Evolutionary conservation across 2,797 vertebrate species (phyloP).

Genomic region (Notoglanidium macrostoma): DNA sequence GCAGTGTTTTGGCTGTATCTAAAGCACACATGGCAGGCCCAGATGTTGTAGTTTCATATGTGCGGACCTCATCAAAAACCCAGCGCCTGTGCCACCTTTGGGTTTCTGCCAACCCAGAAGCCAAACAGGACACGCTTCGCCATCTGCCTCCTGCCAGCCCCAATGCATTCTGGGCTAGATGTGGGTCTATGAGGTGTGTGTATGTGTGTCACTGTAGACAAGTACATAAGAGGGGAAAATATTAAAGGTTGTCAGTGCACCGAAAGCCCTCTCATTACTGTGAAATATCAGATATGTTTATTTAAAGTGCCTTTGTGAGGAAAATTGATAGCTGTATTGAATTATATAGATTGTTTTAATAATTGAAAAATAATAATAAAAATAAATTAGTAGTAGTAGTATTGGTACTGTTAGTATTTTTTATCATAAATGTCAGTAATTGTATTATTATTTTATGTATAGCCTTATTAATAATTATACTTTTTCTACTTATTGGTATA

Average conservation of each 20-base stretch:
- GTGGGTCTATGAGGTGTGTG: constrained; percentile 23
- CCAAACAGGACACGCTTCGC: constrained; percentile 70
- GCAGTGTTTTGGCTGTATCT: constrained; percentile 75
- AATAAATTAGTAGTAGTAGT: neutral
- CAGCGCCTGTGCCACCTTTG: constrained; percentile 70
- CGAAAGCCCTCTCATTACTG: neutral
- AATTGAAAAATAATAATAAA: neutral
- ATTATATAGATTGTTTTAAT: neutral
- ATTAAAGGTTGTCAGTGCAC: neutral
- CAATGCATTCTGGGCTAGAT: constrained; percentile 69
- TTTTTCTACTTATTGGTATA: neutral
- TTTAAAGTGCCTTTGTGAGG: neutral
- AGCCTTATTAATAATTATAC: neutral
- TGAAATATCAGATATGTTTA: neutral
- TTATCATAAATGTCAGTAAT: neutral
- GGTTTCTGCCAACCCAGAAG: constrained; percentile 68
- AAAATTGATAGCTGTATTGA: neutral
- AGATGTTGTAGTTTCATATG: constrained; percentile 86
- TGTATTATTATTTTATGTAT: neutral
- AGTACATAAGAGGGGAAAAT: constrained; percentile 12
- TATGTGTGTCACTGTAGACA: constrained; percentile 12
- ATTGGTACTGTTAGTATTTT: neutral
- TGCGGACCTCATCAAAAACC: constrained; percentile 84
- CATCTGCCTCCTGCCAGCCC: constrained; percentile 81
- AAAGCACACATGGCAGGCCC: constrained; percentile 84